Conservation (phyloP, 2,888 invertebrate species). For the Pinctada fucata region DNA sequence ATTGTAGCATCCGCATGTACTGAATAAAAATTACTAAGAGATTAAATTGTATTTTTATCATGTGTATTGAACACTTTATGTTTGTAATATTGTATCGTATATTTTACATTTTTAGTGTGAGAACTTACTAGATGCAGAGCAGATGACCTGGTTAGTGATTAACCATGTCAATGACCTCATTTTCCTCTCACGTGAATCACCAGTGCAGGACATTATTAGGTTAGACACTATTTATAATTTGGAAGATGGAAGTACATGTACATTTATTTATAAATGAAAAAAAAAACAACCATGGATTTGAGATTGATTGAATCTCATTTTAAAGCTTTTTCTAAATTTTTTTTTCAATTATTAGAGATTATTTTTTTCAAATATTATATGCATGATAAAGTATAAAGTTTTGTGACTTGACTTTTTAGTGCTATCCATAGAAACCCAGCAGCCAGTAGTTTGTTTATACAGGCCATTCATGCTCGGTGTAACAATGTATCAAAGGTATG, state of each 20-base stretch:
- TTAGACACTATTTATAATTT: constrained; percentile 38
- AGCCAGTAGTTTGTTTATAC: constrained; percentile 85
- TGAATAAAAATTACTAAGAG: too few species aligned
- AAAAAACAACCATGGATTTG: too few species aligned
- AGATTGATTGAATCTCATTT: neutral
- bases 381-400: neutral
- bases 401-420: constrained; percentile 61
- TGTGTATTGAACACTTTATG: neutral
- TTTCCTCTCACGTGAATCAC: constrained; percentile 82
- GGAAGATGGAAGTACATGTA: neutral
- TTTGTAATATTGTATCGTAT: neutral
- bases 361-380: too few species aligned
- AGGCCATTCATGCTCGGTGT: constrained; percentile 84
- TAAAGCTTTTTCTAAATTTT: neutral
- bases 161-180: constrained; percentile 85
- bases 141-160: constrained; percentile 87
- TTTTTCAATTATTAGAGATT: neutral
- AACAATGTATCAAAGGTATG: constrained; percentile 72
- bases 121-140: constrained; percentile 85
- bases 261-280: neutral
- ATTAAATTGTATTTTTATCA: neutral
- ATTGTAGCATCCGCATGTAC: too few species aligned
- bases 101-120: constrained; percentile 74
- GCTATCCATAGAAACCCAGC: constrained; percentile 82
- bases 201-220: constrained; percentile 83